A percentile compares a stretch with the other conserved stretches of the same genome.
phyloP scores from a whole-genome alignment of 2,797 vertebrate species.

The Rhynchotus rufescens region DNA sequence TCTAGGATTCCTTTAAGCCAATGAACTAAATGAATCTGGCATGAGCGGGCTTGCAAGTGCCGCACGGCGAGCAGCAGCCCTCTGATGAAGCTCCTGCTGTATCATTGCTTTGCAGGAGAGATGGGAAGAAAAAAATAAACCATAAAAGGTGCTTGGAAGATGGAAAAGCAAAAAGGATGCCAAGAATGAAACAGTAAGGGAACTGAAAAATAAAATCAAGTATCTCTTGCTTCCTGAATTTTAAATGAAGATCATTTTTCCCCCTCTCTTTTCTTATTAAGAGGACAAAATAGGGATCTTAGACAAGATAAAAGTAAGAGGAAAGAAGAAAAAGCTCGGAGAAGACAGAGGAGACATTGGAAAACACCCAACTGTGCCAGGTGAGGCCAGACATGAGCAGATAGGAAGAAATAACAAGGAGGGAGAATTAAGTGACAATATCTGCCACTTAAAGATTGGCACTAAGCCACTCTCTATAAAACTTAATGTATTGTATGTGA shows the following conservation, averaged over 20 bases:
- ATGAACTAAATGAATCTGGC: not conserved
- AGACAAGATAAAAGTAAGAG: not conserved
- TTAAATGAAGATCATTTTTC: not conserved
- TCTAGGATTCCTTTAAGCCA: not conserved
- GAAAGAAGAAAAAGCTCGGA: not conserved
- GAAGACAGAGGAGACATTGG: not conserved
- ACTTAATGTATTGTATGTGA: accelerated
- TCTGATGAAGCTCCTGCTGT: not conserved
- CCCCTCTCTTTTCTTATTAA: not conserved
- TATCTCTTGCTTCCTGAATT: not conserved
- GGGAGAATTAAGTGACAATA: not conserved
- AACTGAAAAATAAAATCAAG: not conserved
- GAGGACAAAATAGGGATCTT: not conserved
- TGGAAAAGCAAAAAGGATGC: not conserved
- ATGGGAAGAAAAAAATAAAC: not conserved
- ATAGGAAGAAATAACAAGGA: not conserved
- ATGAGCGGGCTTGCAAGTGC: accelerated
- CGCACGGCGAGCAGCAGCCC: not conserved
- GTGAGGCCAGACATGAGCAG: not conserved
- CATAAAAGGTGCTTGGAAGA: not conserved
- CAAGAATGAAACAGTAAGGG: not conserved
- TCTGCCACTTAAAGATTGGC: not conserved
- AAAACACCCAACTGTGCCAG: not conserved
- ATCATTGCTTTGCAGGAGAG: not conserved
- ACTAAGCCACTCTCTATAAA: not conserved